Evolutionary conservation across 2,113 vertebrate species (phyloP).

Genomic region (Catharus minimus): DNA sequence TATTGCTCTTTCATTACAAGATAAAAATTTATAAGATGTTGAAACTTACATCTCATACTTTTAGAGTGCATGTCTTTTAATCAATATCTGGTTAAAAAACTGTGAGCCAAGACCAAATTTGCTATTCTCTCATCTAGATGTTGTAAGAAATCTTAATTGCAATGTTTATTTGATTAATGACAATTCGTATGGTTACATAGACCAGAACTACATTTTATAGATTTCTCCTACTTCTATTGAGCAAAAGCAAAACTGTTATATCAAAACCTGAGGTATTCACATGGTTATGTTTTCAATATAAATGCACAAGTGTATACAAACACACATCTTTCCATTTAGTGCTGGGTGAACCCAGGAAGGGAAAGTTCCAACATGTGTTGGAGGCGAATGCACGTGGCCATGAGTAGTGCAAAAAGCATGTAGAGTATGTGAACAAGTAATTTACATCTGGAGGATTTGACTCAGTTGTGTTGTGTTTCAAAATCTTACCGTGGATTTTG

Average conservation of each 20-base stretch:
- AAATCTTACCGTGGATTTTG: background rate
- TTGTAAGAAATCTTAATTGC: background rate
- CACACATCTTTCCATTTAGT: background rate
- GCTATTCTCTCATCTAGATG: background rate
- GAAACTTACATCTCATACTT: background rate
- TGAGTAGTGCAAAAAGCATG: background rate
- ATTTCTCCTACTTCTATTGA: background rate
- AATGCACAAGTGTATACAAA: background rate
- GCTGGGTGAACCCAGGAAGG: background rate
- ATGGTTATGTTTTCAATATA: background rate
- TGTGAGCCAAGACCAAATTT: background rate
- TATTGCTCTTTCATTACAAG: background rate
- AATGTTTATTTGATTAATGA: background rate
- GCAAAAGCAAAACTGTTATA: background rate
- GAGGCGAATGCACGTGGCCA: background rate
- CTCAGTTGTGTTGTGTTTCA: background rate
- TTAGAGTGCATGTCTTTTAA: background rate
- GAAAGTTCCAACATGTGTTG: background rate
- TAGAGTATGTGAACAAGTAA: background rate
- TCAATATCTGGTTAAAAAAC: background rate
- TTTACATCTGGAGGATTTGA: conserved; percentile 6
- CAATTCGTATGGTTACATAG: background rate
- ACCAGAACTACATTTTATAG: background rate
- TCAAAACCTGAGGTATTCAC: background rate
- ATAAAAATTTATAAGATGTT: background rate